Percentiles rank a stretch among this genome's conserved stretches.
These are phyloP conservation scores for Hydrocynus forskahlii DNA, from an alignment of 2,797 vertebrate genomes.

Conservation along the genomic window DNA sequence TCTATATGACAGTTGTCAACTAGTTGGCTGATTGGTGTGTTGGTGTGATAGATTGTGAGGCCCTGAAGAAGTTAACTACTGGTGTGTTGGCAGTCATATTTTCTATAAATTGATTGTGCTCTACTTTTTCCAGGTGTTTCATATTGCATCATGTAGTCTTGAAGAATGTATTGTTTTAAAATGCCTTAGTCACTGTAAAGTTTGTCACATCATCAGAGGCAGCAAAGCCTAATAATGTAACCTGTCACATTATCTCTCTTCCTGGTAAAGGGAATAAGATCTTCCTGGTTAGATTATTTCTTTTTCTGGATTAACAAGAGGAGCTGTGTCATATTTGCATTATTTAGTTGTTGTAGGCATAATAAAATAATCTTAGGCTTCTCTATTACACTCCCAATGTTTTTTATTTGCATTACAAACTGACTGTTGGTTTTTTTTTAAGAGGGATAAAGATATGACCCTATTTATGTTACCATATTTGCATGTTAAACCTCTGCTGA, in stretches of 20 bases:
- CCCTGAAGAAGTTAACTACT: no score
- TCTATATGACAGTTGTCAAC: no score
- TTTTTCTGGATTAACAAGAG: neutral
- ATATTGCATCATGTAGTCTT: no score
- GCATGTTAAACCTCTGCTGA: neutral
- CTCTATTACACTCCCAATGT: neutral
- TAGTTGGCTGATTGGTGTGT: no score
- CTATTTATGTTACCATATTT: neutral
- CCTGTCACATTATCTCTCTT: neutral
- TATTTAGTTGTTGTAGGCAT: neutral
- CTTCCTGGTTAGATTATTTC: neutral
- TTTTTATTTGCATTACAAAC: constrained; percentile 5
- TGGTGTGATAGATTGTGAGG: no score
- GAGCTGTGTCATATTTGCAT: neutral
- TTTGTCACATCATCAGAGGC: no score
- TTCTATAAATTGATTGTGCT: no score
- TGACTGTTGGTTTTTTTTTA: neutral
- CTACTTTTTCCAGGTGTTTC: no score
- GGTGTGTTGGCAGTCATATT: no score
- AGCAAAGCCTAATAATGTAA: no score
- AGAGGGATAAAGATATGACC: neutral
- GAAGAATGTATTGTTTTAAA: no score
- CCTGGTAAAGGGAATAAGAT: neutral
- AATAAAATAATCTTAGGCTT: neutral
- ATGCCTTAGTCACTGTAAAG: no score